These are phyloP conservation scores for Oxyura jamaicensis DNA, from an alignment of 2,113 vertebrate species.

Conservation along the genomic window DNA sequence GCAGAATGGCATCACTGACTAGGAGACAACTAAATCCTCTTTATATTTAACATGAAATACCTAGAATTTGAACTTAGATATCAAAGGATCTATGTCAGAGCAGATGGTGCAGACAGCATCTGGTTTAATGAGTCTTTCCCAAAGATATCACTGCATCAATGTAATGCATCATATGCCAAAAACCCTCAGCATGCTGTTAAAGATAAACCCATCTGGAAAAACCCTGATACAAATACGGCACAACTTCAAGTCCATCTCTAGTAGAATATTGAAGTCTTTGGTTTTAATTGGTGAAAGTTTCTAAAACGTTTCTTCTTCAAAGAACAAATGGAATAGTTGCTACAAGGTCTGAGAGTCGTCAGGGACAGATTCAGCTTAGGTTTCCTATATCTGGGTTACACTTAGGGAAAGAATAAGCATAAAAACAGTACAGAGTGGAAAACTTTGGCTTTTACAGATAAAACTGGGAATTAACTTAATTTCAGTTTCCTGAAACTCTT, in stretches of 20 bases:
- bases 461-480: neutral
- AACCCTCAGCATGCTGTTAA: neutral
- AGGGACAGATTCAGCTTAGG: neutral
- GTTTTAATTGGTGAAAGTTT: neutral
- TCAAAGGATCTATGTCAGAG: neutral
- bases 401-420: neutral
- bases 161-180: neutral
- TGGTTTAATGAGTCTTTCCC: neutral
- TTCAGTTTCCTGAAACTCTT: neutral
- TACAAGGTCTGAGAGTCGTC: neutral
- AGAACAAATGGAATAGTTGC: neutral
- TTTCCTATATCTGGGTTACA: neutral
- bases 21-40: slow-evolving; percentile 76
- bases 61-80: slow-evolving; percentile 14
- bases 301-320: neutral
- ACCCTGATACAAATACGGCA: neutral
- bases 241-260: neutral
- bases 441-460: neutral
- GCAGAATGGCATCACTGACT: slow-evolving; percentile 59
- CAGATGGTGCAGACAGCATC: neutral
- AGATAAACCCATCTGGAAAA: neutral
- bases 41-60: slow-evolving; percentile 73
- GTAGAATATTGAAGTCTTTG: neutral
- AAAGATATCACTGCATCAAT: neutral
- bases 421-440: neutral